These are phyloP conservation scores for Ailuropoda melanoleuca DNA, from an alignment of 2,113 vertebrate species.

Conservation along the genomic window DNA sequence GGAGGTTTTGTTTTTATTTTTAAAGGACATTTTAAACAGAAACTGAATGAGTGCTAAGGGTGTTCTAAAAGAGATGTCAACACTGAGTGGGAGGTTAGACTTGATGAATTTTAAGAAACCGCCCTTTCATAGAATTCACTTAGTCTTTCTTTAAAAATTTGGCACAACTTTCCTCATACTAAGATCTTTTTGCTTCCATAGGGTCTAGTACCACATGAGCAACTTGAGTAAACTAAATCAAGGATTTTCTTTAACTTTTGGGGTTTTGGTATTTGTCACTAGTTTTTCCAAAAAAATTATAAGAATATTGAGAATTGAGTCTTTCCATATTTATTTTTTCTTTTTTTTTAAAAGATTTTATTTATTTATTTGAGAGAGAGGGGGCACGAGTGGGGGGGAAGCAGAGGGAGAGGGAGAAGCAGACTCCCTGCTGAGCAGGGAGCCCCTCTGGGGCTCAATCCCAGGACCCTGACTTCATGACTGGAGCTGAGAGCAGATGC, in stretches of 20 bases:
- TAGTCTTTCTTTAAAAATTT: constrained; percentile 25
- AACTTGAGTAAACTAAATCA: constrained; percentile 35
- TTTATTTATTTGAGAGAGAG: background rate
- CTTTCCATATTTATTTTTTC: background rate
- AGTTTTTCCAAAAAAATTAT: constrained; percentile 7
- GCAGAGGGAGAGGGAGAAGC: background rate
- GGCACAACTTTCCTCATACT: background rate
- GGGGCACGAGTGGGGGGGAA: background rate
- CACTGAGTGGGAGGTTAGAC: background rate
- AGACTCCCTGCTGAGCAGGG: background rate
- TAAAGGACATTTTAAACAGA: background rate
- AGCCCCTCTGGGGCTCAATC: background rate
- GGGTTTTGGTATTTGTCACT: background rate
- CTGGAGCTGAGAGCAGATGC: background rate
- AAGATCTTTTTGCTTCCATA: constrained; percentile 15
- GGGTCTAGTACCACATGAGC: background rate
- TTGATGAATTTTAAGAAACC: constrained; percentile 24
- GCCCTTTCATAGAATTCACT: background rate
- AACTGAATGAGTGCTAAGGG: constrained; percentile 11
- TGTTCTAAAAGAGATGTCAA: constrained; percentile 9
- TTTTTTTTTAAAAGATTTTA: background rate
- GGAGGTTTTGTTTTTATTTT: background rate
- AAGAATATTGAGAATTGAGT: constrained; percentile 21
- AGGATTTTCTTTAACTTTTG: constrained; percentile 35
- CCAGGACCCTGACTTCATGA: background rate